These are phyloP conservation scores for Epizoanthus scotinus DNA, from an alignment of 92 coral and sea anemone species.

Conservation along the genomic window DNA sequence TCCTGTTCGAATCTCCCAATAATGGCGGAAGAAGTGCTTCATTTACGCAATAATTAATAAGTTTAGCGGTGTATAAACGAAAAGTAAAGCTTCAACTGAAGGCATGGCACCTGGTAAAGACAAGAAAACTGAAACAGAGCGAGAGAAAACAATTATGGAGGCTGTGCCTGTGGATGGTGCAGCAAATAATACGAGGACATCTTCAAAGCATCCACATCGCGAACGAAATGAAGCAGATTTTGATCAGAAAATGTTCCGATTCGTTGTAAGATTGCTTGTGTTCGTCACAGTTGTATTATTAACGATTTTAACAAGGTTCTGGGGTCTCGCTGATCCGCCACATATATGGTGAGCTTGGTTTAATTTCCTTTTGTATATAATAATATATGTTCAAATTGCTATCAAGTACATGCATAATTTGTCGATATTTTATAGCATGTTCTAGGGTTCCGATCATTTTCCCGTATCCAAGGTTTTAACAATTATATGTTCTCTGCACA, in stretches of 20 bases:
- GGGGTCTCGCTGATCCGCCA: conserved; percentile 73
- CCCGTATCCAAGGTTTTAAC: too few relatives aligned
- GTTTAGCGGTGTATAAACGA: not conserved
- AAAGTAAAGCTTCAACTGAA: not conserved
- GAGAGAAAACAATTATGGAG: not conserved
- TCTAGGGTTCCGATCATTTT: too few relatives aligned
- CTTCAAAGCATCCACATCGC: not conserved
- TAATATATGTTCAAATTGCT: too few relatives aligned
- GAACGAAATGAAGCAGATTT: conserved; percentile 15
- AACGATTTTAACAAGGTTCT: conserved; percentile 80
- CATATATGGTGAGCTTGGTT: conserved; percentile 98
- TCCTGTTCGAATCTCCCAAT: conserved; percentile 39
- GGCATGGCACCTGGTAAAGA: conserved; percentile 28
- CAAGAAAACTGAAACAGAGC: conserved; percentile 2
- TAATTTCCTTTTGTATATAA: conserved; percentile 8
- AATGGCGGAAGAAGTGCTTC: not conserved
- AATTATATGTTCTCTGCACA: too few relatives aligned
- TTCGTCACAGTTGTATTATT: conserved; percentile 68
- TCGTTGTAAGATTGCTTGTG: conserved; percentile 46
- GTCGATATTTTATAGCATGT: too few relatives aligned
- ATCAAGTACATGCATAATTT: too few relatives aligned
- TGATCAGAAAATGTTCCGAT: conserved; percentile 35
- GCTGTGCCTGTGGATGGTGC: not conserved
- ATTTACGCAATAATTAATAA: not conserved
- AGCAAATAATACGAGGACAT: not conserved